These are phyloP conservation scores for Callipepla californica DNA, from an alignment of 2,113 vertebrate genomes.

Conservation along the genomic window DNA sequence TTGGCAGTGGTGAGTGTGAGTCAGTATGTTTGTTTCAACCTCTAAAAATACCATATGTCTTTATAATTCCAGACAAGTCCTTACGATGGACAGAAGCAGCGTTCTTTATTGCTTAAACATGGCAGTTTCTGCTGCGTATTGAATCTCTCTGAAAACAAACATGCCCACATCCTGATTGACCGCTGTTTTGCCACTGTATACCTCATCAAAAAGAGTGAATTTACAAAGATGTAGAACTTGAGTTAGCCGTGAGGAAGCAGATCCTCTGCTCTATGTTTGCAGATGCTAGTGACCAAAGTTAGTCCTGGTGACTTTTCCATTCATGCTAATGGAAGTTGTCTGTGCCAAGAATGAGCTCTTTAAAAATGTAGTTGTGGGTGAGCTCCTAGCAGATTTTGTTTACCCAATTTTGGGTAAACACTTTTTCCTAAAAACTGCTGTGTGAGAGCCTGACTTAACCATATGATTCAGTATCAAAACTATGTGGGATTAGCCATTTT, in stretches of 20 bases:
- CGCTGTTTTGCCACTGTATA: background rate
- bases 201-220: background rate
- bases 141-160: conserved; percentile 10
- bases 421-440: background rate
- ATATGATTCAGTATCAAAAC: conserved; percentile 33
- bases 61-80: conserved; percentile 58
- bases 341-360: conserved; percentile 10
- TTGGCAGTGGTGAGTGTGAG: conserved; percentile 65
- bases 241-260: background rate
- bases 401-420: conserved; percentile 20
- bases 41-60: conserved; percentile 72
- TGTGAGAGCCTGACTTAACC: background rate
- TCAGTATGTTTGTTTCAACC: conserved; percentile 73
- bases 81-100: conserved; percentile 45
- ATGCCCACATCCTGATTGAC: background rate
- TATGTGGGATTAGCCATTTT: conserved; percentile 36
- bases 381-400: conserved; percentile 41
- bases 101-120: conserved; percentile 4
- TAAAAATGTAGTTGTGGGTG: conserved; percentile 20
- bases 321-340: background rate
- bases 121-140: background rate
- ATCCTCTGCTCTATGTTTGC: conserved; percentile 5
- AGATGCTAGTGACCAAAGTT: conserved; percentile 11
- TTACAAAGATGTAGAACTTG: background rate
- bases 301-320: conserved; percentile 49